These are phyloP conservation scores for Cephalophus harveyi DNA, from an alignment of 2,113 vertebrate genomes.

Conservation along the genomic window DNA sequence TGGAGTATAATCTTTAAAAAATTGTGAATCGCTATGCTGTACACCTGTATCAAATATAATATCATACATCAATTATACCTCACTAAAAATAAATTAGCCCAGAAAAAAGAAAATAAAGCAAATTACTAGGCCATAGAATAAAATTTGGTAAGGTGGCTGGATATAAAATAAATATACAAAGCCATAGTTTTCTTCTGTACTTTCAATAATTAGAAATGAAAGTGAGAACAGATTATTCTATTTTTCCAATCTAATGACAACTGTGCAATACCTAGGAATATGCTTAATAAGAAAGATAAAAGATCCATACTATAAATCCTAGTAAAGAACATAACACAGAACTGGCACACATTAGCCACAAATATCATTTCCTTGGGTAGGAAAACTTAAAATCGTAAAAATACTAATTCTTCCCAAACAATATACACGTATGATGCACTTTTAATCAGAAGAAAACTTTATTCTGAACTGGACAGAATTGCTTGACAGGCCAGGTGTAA, in stretches of 20 bases:
- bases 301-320: neutral
- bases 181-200: neutral
- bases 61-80: no score
- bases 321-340: neutral
- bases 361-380: neutral
- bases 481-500: neutral
- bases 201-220: neutral
- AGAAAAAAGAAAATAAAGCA: neutral
- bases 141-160: slow-evolving; percentile 4
- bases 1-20: neutral
- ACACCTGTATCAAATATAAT: neutral
- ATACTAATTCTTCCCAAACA: neutral
- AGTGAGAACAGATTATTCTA: neutral
- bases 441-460: neutral
- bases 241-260: neutral
- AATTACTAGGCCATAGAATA: neutral
- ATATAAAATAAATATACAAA: slow-evolving; percentile 56
- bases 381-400: neutral
- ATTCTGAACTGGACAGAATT: neutral
- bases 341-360: neutral
- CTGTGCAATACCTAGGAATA: neutral
- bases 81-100: neutral
- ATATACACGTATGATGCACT: neutral
- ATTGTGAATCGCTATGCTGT: no score
- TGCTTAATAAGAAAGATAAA: neutral